phyloP scores from a whole-genome alignment of 2,113 vertebrate species.

The Delphinapterus leucas region DNA sequence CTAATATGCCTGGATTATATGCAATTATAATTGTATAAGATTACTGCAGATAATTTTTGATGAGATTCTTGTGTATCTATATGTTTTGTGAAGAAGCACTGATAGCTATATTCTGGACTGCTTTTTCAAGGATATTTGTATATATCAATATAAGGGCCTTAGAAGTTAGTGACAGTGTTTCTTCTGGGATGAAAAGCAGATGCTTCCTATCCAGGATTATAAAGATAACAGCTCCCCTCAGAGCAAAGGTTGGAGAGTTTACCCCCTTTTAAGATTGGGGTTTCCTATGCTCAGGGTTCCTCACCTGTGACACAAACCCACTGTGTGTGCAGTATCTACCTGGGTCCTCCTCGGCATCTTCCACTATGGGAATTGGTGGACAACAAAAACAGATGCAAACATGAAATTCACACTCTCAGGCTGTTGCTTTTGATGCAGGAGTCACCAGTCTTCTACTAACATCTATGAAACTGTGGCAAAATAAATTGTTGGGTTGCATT shows the following conservation, averaged over 20 bases:
- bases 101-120: background rate
- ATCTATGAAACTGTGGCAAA: background rate
- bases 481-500: background rate
- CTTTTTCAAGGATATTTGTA: background rate
- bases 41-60: background rate
- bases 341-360: background rate
- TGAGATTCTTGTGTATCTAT: background rate
- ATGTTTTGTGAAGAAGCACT: background rate
- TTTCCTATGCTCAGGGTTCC: background rate
- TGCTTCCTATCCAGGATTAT: background rate
- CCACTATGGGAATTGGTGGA: fast-evolving
- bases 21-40: background rate
- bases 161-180: background rate
- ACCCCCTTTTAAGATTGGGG: fast-evolving
- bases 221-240: background rate
- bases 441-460: background rate
- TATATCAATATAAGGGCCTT: background rate
- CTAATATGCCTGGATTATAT: background rate
- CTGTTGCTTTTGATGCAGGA: background rate
- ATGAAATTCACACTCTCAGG: background rate
- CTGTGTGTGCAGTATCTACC: fast-evolving
- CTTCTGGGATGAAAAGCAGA: background rate
- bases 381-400: background rate
- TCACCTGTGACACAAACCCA: background rate
- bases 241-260: background rate